These are phyloP conservation scores for Stenodema calcarata DNA, from an alignment of 2,888 invertebrate genomes.

Conservation along the genomic window DNA sequence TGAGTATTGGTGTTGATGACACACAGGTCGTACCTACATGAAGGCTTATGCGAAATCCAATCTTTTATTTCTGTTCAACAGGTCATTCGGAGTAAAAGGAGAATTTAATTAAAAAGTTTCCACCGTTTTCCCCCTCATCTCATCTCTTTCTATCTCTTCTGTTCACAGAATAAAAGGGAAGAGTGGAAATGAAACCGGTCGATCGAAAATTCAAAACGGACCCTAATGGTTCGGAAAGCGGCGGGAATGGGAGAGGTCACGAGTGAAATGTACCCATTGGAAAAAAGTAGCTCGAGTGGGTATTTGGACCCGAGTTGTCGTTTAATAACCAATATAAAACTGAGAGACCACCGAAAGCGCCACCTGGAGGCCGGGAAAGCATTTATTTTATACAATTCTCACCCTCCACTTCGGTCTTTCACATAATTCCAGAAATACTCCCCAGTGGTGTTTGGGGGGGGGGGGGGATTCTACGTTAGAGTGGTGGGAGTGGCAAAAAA, in stretches of 20 bases:
- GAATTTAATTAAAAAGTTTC: background rate
- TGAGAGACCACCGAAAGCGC: constrained; percentile 18
- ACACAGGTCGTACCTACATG: too few species aligned
- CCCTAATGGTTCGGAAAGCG: background rate
- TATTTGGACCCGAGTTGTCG: background rate
- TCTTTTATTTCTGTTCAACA: background rate
- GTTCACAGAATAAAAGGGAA: background rate
- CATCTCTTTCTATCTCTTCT: background rate
- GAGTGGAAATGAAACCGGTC: background rate
- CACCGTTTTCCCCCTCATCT: background rate
- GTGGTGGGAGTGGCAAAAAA: background rate
- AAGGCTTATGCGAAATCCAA: background rate
- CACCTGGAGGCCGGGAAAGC: constrained; percentile 13
- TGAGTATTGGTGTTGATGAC: too few species aligned
- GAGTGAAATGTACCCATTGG: background rate
- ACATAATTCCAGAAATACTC: background rate
- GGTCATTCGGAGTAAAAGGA: background rate
- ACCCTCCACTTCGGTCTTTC: background rate
- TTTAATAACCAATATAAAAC: constrained; percentile 23
- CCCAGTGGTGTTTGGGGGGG: too few species aligned
- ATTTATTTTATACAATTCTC: constrained; percentile 8
- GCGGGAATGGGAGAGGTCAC: background rate
- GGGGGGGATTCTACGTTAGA: background rate
- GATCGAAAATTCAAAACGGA: background rate
- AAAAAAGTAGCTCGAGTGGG: background rate